phyloP scores from a whole-genome alignment of 2,797 vertebrate species.

The Pristis pectinata region DNA sequence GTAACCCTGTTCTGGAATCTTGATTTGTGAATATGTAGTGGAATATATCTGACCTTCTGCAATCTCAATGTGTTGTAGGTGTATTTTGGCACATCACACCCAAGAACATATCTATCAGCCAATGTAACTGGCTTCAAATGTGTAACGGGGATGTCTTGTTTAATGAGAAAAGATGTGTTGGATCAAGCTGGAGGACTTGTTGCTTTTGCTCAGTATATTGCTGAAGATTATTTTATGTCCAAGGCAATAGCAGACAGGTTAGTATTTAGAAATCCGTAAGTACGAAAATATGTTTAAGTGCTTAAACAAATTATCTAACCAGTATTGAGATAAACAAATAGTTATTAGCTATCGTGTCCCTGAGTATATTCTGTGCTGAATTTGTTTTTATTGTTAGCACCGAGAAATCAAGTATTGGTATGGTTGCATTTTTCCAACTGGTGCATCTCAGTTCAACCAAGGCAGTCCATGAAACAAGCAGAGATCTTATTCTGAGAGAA shows the following conservation, averaged over 20 bases:
- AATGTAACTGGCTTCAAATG: slow-evolving; percentile 94
- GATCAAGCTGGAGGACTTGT: slow-evolving; percentile 91
- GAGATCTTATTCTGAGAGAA: background rate
- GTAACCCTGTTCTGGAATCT: background rate
- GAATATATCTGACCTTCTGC: background rate
- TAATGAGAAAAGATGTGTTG: slow-evolving; percentile 93
- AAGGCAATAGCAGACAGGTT: slow-evolving; percentile 96
- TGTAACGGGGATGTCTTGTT: slow-evolving; percentile 94
- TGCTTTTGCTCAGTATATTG: slow-evolving; percentile 92
- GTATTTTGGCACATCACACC: slow-evolving; percentile 95
- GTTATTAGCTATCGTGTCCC: background rate
- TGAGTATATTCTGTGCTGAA: background rate
- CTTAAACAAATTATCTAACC: background rate
- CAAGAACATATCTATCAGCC: slow-evolving; percentile 92
- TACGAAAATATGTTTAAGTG: background rate
- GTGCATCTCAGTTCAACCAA: too few relatives aligned
- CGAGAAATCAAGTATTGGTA: background rate
- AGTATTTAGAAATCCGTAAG: slow-evolving; percentile 41
- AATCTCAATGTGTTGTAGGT: slow-evolving; percentile 60
- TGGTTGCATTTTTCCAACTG: background rate
- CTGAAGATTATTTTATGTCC: slow-evolving; percentile 98
- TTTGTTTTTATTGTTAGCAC: background rate
- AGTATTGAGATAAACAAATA: background rate
- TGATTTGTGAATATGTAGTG: slow-evolving; percentile 2
- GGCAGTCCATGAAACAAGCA: background rate